These are phyloP conservation scores for Actinia equina DNA, from an alignment of 64 coral and sea anemone genomes.

Conservation along the genomic window DNA sequence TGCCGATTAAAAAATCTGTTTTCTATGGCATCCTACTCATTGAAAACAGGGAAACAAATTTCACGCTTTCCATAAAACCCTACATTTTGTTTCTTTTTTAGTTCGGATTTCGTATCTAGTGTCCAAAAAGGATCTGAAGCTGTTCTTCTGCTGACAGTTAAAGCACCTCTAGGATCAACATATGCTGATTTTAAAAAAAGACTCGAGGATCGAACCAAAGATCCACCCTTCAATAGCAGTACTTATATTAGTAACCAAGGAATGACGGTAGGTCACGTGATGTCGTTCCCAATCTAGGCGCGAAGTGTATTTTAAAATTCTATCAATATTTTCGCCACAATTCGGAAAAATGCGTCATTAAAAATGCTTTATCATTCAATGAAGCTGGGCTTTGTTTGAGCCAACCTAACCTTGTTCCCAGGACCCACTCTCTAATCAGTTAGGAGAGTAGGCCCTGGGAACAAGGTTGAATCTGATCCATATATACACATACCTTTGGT, in stretches of 20 bases:
- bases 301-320: no score
- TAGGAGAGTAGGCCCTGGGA: no score
- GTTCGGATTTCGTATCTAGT: neutral
- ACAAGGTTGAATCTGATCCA: no score
- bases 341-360: no score
- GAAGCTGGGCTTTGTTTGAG: no score
- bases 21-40: neutral
- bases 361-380: no score
- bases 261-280: constrained; percentile 2
- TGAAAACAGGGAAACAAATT: no score
- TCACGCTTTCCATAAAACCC: neutral
- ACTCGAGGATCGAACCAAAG: neutral
- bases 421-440: no score
- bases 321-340: no score
- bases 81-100: neutral
- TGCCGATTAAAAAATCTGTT: neutral
- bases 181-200: neutral
- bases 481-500: no score
- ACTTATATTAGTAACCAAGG: neutral
- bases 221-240: neutral
- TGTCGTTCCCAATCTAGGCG: neutral
- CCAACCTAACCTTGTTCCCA: no score
- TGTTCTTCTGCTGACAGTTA: neutral
- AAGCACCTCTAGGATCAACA: neutral
- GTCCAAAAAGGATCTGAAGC: neutral